Percentiles rank a stretch among this genome's conserved stretches.
Evolutionary conservation across 2,888 invertebrate genomes (phyloP).

Genomic region (Brachycybe producta): DNA sequence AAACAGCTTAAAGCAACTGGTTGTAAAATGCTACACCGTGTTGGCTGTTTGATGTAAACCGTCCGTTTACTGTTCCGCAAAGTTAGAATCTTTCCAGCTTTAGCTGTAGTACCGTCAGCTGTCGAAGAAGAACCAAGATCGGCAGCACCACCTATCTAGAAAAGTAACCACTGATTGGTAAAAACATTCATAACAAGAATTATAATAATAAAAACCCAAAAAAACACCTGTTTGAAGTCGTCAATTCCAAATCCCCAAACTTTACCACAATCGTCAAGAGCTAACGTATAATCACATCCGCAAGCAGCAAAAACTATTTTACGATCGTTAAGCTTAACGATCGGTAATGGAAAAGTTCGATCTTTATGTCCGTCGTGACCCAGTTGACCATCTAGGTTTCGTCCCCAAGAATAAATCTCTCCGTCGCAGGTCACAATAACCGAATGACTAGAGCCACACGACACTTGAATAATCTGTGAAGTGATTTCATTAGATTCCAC

Average conservation of each 20-base stretch:
- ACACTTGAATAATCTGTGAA: conserved; percentile 47
- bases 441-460: conserved; percentile 68
- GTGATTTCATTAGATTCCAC: conserved; percentile 50
- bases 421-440: conserved; percentile 57
- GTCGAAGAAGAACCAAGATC: neutral
- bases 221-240: conserved; percentile 46
- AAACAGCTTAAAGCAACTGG: conserved; percentile 5
- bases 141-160: neutral
- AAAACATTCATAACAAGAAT: neutral
- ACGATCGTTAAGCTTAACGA: conserved; percentile 24
- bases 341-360: conserved; percentile 24
- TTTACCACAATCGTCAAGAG: conserved; percentile 46
- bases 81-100: conserved; percentile 48
- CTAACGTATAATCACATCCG: conserved; percentile 64
- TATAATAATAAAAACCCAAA: conserved; percentile 31
- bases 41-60: conserved; percentile 30
- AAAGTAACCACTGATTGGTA: neutral
- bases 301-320: conserved; percentile 44
- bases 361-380: conserved; percentile 52
- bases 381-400: conserved; percentile 79
- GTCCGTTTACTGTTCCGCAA: conserved; percentile 59
- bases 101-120: conserved; percentile 43
- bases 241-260: conserved; percentile 65
- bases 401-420: conserved; percentile 68
- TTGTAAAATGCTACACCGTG: conserved; percentile 14